phyloP scores from a whole-genome alignment of 1,140 invertebrate species.

The Carposina sasakii region DNA sequence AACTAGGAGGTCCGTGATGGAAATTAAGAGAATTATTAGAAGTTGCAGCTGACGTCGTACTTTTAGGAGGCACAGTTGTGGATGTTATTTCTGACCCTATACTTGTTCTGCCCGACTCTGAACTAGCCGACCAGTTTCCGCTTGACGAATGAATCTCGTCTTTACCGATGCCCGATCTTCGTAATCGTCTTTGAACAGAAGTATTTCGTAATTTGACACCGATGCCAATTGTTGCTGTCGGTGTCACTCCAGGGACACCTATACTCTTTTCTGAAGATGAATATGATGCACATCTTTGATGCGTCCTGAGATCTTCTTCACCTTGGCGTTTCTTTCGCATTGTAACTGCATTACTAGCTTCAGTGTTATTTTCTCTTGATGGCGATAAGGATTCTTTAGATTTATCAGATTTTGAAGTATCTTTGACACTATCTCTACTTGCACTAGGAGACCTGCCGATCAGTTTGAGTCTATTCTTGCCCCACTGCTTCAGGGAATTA shows the following conservation, averaged over 20 bases:
- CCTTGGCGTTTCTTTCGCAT: conserved; percentile 71
- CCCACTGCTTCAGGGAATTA: conserved; percentile 87
- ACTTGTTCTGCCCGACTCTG: conserved; percentile 88
- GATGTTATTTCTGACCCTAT: conserved; percentile 86
- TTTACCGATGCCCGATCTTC: conserved; percentile 74
- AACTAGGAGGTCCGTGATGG: conserved; percentile 78
- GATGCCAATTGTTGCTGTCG: conserved; percentile 71
- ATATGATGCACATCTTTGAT: conserved; percentile 84
- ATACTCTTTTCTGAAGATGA: conserved; percentile 81
- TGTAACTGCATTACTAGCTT: conserved; percentile 77
- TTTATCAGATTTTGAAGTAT: conserved; percentile 60
- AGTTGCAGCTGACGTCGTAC: conserved; percentile 77
- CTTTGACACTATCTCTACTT: conserved; percentile 65
- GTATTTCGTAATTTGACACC: conserved; percentile 83
- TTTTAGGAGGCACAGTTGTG: conserved; percentile 80
- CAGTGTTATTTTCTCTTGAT: conserved; percentile 71
- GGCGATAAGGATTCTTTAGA: conserved; percentile 55
- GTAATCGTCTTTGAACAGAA: conserved; percentile 75
- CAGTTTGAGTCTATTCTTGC: conserved; percentile 81
- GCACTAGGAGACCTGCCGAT: conserved; percentile 77
- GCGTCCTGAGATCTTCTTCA: conserved; percentile 72
- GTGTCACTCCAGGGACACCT: conserved; percentile 73
- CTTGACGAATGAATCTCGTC: conserved; percentile 91
- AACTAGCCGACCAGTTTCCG: conserved; percentile 95
- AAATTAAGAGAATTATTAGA: conserved; percentile 78